Conservation (phyloP, 2,888 invertebrate genomes). For the Crossocerus cetratus region DNA sequence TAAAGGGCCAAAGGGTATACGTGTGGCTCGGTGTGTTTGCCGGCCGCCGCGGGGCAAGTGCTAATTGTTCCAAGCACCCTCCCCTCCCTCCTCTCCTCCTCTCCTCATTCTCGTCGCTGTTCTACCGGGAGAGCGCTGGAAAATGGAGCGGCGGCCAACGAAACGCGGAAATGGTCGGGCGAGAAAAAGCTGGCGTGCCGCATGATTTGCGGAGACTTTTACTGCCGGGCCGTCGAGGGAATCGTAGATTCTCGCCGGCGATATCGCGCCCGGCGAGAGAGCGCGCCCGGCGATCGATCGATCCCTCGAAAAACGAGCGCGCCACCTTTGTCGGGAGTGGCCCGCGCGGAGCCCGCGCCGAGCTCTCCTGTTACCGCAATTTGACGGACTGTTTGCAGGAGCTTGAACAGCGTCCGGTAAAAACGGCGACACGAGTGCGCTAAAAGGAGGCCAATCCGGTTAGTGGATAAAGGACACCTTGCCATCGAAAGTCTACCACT, state of each 20-base stretch:
- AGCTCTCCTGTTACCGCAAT: too few relatives aligned
- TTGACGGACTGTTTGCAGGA: too few relatives aligned
- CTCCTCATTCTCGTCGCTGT: constrained; percentile 25
- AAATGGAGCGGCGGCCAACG: constrained; percentile 33
- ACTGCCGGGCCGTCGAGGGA: constrained; percentile 58
- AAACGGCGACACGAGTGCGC: too few relatives aligned
- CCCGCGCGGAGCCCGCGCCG: too few relatives aligned
- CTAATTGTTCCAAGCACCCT: constrained; percentile 54
- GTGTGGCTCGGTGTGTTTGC: constrained; percentile 3
- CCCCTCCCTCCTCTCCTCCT: not conserved
- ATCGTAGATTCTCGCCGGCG: constrained; percentile 39
- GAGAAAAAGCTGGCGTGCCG: constrained; percentile 66
- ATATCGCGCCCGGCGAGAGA: constrained; percentile 31
- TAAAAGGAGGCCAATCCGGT: too few relatives aligned
- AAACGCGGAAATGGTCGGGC: constrained; percentile 40
- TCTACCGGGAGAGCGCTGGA: constrained; percentile 27
- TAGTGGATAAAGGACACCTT: too few relatives aligned
- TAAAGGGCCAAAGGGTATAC: not conserved
- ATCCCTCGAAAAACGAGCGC: not conserved
- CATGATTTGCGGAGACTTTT: constrained; percentile 73
- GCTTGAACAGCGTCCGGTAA: too few relatives aligned
- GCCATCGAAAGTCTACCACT: too few relatives aligned
- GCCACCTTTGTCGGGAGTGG: too few relatives aligned
- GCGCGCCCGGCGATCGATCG: not conserved
- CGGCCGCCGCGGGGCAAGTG: constrained; percentile 56